phyloP scores from a whole-genome alignment of 2,797 vertebrate genomes.

The Bucorvus abyssinicus region DNA sequence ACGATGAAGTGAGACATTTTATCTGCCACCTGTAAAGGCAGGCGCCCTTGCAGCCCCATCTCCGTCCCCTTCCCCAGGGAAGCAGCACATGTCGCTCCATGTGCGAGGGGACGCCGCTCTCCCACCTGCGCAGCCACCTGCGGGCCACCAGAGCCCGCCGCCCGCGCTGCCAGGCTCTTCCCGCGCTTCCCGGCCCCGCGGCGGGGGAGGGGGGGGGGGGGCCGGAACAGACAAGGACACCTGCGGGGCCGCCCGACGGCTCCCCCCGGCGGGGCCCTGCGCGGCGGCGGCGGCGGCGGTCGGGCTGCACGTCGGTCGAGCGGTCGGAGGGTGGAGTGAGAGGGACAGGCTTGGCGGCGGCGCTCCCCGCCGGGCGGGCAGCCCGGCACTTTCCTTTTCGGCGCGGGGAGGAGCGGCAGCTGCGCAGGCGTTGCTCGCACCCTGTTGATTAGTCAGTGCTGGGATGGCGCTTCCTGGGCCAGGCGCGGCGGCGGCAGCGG shows the following conservation, averaged over 20 bases:
- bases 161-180: neutral
- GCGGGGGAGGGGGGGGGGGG: neutral
- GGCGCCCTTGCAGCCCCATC: neutral
- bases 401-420: slow-evolving; percentile 67
- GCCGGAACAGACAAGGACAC: neutral
- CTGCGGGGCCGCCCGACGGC: neutral
- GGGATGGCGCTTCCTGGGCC: slow-evolving; percentile 77
- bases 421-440: slow-evolving; percentile 78
- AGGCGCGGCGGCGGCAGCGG: slow-evolving; percentile 57
- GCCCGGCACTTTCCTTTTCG: too few relatives aligned
- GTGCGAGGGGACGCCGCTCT: neutral
- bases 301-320: slow-evolving; percentile 44
- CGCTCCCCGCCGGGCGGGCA: neutral
- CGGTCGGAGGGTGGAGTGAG: slow-evolving; percentile 73
- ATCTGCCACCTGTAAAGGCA: rapidly evolving
- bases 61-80: neutral
- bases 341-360: slow-evolving; percentile 43
- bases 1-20: too few relatives aligned
- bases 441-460: slow-evolving; percentile 78
- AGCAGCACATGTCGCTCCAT: neutral
- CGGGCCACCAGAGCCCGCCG: neutral
- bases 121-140: too few relatives aligned
- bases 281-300: neutral
- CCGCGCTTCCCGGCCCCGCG: neutral
- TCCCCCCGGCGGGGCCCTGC: neutral